Evolutionary conservation across 2,113 vertebrate genomes (phyloP).

Genomic region (Microcebus griseorufus): DNA sequence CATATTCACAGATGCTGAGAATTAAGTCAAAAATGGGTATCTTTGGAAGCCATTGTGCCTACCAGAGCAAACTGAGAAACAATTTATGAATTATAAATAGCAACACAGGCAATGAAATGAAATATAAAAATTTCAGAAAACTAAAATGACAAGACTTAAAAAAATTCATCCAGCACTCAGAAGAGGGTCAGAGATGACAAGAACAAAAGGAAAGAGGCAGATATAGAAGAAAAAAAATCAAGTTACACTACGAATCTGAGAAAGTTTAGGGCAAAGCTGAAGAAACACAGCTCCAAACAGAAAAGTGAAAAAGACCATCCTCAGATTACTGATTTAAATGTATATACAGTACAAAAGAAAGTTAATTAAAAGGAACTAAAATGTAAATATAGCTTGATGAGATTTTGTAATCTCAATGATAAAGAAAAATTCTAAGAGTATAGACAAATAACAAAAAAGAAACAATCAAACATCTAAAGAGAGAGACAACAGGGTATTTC

Average conservation of each 20-base stretch:
- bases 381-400: neutral
- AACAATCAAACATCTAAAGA: neutral
- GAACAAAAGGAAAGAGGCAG: neutral
- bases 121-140: neutral
- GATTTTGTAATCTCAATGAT: neutral
- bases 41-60: neutral
- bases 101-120: neutral
- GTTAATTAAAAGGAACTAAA: neutral
- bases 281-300: neutral
- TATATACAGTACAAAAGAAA: neutral
- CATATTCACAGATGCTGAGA: neutral
- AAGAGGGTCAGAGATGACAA: neutral
- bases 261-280: neutral
- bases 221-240: neutral
- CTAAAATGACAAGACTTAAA: neutral
- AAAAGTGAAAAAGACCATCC: neutral
- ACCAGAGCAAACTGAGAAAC: neutral
- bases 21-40: neutral
- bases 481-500: neutral
- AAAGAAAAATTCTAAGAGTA: constrained; percentile 4
- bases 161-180: neutral
- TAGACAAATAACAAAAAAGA: neutral
- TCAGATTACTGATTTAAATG: neutral
- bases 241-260: neutral
- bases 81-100: neutral